Base-by-base conservation (phyloP, 2,113 vertebrate genomes). In the Galeopterus variegatus region DNA sequence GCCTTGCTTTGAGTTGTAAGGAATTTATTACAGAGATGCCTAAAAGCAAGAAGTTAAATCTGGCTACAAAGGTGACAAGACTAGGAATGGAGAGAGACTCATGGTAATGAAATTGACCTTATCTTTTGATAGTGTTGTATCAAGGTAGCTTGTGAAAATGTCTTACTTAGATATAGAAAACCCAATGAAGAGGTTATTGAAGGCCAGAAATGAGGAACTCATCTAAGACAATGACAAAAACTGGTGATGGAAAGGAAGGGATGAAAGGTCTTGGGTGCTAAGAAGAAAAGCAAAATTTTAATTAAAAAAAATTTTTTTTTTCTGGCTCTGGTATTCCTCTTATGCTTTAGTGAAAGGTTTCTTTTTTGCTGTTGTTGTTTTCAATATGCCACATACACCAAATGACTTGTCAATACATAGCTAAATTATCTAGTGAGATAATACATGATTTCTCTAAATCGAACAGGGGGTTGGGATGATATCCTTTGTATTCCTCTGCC, bases 231-330 rank as follows among this genome's bases (percentile, higher is more conserved):
- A 15, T 62, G 23, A 13, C n/a, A 64, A 64, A 64, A 73, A 15
- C 17, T 26, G 31, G 48, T 33, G 45, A 26, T 50, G 28, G 80
- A 50, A 19, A 75, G 14, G 8, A 72, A 50, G 11, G 5, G 6
- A 17, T 31, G 52, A 76, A 73, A 92, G 50, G 6, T 65, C 3
- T 62, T 41, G 8, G 12, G 24, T 79, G 9, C 58, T 65, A 93
- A 82, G n/a, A 83, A 41, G 84, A 79, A 81, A 62, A 82, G 33
- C 56, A 77, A 82, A 73, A 72, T 77, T 90, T 85, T 92, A 77
- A 84, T 62, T 56, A 0, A 48, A 48, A 79, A 56, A 12, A 0
- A 41, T 41, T 0, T 6, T 17, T 60, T 41, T 26, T 45, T 64
- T 3, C 41, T 91, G 10, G 41, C 72, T 8, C 65, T 9, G 24